Conservation (phyloP, 1,140 invertebrate species). For the Platyscapa corneri region DNA sequence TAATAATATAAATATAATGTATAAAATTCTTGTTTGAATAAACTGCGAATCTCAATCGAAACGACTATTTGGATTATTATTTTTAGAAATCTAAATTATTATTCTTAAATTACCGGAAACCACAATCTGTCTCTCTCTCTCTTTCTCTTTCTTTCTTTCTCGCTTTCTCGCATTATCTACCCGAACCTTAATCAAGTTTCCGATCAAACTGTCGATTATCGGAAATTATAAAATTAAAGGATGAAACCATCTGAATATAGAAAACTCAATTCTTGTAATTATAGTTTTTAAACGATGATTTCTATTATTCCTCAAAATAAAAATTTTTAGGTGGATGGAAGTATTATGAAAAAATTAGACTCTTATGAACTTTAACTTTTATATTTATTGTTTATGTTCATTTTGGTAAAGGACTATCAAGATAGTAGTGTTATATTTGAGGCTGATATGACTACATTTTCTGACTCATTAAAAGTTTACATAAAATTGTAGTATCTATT, state of each 20-base stretch:
- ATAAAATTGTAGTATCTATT: too few relatives aligned
- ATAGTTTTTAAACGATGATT: not conserved
- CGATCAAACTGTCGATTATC: slow-evolving; percentile 21
- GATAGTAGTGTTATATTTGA: too few relatives aligned
- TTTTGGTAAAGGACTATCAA: not conserved
- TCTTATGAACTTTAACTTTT: not conserved
- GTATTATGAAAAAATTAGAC: not conserved
- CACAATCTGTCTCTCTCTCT: not conserved
- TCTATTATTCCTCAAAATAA: not conserved
- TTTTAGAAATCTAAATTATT: slow-evolving; percentile 28
- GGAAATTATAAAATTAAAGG: slow-evolving; percentile 14
- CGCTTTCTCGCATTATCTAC: not conserved
- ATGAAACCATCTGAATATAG: not conserved
- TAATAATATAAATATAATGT: not conserved
- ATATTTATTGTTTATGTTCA: not conserved
- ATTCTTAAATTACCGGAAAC: not conserved
- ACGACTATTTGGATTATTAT: not conserved
- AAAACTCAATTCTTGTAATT: not conserved
- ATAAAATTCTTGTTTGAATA: not conserved
- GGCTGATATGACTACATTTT: too few relatives aligned
- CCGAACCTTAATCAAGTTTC: slow-evolving; percentile 6
- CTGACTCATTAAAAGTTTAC: too few relatives aligned
- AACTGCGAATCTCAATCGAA: not conserved
- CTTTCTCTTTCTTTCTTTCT: not conserved
- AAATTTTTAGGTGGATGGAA: not conserved